These are phyloP conservation scores for Cantharis rustica DNA, from an alignment of 2,888 invertebrate species.

Conservation along the genomic window DNA sequence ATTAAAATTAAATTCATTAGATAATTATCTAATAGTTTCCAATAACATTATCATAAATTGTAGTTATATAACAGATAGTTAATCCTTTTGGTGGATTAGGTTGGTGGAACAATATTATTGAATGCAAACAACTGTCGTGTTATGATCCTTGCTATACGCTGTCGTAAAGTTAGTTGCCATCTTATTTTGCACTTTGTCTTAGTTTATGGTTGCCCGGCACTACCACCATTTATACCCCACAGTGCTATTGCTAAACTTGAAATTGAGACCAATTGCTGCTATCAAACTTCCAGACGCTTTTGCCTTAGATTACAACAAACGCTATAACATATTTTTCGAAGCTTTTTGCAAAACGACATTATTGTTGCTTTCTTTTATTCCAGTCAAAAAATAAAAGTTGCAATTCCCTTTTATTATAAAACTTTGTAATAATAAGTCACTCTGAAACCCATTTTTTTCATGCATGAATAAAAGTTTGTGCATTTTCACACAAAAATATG, in stretches of 20 bases:
- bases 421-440: background rate
- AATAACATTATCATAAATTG: slow-evolving; percentile 13
- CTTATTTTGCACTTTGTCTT: slow-evolving; percentile 30
- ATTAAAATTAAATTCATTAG: slow-evolving; percentile 1
- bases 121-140: slow-evolving; percentile 20
- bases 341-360: background rate
- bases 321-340: background rate
- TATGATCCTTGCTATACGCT: slow-evolving; percentile 14
- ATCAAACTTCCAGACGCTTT: slow-evolving; percentile 19
- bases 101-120: slow-evolving; percentile 8
- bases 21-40: slow-evolving; percentile 7
- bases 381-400: background rate
- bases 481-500: background rate
- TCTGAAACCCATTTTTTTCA: background rate
- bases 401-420: background rate
- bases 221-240: slow-evolving; percentile 31
- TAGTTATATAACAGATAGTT: slow-evolving; percentile 7
- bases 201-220: slow-evolving; percentile 31
- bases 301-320: slow-evolving; percentile 6
- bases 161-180: slow-evolving; percentile 19
- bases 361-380: background rate
- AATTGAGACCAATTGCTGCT: slow-evolving; percentile 21
- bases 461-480: background rate
- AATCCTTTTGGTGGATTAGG: background rate
- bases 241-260: slow-evolving; percentile 34